Conservation (phyloP, 2,797 vertebrate genomes). For the Lagorchestes hirsutus region DNA sequence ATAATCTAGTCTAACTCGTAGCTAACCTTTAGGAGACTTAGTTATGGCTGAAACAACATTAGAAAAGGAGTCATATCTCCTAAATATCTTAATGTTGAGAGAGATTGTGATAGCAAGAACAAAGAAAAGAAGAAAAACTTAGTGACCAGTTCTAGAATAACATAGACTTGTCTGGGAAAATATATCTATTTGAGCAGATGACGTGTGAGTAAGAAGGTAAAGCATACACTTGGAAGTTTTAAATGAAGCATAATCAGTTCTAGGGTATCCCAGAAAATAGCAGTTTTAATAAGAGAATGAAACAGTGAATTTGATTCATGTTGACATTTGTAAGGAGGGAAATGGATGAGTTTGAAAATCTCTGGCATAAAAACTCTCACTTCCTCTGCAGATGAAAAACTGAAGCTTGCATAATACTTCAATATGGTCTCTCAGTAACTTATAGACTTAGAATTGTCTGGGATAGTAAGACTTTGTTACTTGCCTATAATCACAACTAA, state of each 20-base stretch:
- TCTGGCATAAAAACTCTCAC: background rate
- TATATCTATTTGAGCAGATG: background rate
- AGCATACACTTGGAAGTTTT: background rate
- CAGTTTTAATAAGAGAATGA: background rate
- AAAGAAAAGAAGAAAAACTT: background rate
- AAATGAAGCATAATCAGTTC: background rate
- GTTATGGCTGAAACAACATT: background rate
- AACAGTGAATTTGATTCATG: conserved; percentile 1
- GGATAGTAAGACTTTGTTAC: background rate
- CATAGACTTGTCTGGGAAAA: background rate
- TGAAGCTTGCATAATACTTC: background rate
- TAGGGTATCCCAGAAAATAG: background rate
- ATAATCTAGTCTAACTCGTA: background rate
- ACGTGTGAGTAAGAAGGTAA: background rate
- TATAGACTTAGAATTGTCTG: background rate
- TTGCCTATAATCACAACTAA: background rate
- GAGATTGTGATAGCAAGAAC: background rate
- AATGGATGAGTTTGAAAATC: background rate
- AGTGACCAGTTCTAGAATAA: background rate
- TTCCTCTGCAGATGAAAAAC: background rate
- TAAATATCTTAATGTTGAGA: background rate
- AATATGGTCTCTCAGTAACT: background rate
- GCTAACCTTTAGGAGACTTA: background rate
- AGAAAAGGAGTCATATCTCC: background rate
- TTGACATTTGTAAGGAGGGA: background rate